phyloP scores from a whole-genome alignment of 2,797 vertebrate genomes.

The Pampus argenteus region DNA sequence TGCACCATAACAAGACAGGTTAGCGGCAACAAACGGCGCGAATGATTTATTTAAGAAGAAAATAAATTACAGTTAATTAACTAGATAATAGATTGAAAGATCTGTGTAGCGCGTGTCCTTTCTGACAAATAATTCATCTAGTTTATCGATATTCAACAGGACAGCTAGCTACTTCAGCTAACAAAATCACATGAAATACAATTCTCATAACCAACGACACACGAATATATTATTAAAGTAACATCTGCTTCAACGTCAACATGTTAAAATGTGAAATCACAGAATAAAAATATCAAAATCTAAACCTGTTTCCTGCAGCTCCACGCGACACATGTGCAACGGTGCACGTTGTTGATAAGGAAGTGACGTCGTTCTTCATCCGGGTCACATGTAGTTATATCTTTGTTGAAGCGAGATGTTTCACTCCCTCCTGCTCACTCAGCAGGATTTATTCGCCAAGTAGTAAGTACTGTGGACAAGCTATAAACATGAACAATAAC shows the following conservation, averaged over 20 bases:
- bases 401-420: background rate
- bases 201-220: background rate
- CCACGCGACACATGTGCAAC: constrained; percentile 9
- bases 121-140: background rate
- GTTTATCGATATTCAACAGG: background rate
- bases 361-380: constrained; percentile 40
- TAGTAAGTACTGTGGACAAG: too few relatives aligned
- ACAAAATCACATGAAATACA: background rate
- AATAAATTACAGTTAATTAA: too few relatives aligned
- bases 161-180: constrained; percentile 4
- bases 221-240: accelerated
- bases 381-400: constrained; percentile 12
- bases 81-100: too few relatives aligned
- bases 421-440: background rate
- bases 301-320: constrained; percentile 21
- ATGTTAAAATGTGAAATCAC: accelerated
- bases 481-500: too few relatives aligned
- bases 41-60: too few relatives aligned
- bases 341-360: background rate
- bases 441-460: too few relatives aligned
- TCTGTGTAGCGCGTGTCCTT: accelerated
- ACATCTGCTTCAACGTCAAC: accelerated
- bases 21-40: too few relatives aligned
- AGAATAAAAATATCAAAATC: accelerated
- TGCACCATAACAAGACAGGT: too few relatives aligned